phyloP scores from a whole-genome alignment of 2,888 invertebrate genomes.

The Leptodirus hochenwartii region DNA sequence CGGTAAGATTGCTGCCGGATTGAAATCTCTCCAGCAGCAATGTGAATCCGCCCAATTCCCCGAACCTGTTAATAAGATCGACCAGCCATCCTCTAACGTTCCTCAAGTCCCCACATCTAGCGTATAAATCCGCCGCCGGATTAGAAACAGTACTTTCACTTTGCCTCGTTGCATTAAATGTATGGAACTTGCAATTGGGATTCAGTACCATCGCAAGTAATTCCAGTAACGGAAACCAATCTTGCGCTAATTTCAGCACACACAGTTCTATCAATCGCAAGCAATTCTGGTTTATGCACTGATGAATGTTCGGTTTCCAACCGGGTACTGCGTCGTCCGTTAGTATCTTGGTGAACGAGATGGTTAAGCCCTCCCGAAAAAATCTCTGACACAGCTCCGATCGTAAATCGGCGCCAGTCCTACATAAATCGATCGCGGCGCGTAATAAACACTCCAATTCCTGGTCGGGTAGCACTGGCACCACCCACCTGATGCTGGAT shows the following conservation, averaged over 20 bases:
- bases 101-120: slow-evolving; percentile 60
- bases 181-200: slow-evolving; percentile 90
- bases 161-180: slow-evolving; percentile 60
- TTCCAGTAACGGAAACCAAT: slow-evolving; percentile 85
- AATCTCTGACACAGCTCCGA: slow-evolving; percentile 86
- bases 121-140: slow-evolving; percentile 53
- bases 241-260: slow-evolving; percentile 73
- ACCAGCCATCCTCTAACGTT: slow-evolving; percentile 90
- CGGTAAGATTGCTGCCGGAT: slow-evolving; percentile 48
- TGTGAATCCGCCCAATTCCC: slow-evolving; percentile 76
- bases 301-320: slow-evolving; percentile 95
- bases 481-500: slow-evolving; percentile 90
- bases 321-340: slow-evolving; percentile 96
- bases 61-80: slow-evolving; percentile 89
- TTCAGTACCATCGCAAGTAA: slow-evolving; percentile 74
- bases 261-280: slow-evolving; percentile 82
- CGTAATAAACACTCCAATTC: slow-evolving; percentile 83
- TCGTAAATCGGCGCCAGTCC: slow-evolving; percentile 74
- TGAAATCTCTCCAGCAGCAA: slow-evolving; percentile 70
- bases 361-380: slow-evolving; percentile 83
- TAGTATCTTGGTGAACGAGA: slow-evolving; percentile 90
- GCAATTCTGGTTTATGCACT: slow-evolving; percentile 86
- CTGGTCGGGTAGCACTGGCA: slow-evolving; percentile 91
- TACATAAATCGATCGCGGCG: slow-evolving; percentile 74
- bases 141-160: slow-evolving; percentile 51